Evolutionary conservation across 1,140 invertebrate species (phyloP), one percentile per base, ranked within the genome.

Genomic region (Centruroides vittatus): DNA sequence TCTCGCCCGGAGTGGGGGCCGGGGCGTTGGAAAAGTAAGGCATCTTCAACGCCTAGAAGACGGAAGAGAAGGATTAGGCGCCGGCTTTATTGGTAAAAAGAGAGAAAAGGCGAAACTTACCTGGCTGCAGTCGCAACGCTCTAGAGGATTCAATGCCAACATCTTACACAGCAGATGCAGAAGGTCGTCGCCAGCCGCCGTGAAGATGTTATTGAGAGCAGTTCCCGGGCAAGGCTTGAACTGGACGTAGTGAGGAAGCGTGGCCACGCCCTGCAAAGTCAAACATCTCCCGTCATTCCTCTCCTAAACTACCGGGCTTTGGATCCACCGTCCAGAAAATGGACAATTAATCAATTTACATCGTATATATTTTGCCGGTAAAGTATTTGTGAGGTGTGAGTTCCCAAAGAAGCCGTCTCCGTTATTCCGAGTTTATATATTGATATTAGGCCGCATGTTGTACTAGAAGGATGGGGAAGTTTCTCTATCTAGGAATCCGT

Each of bases 161-260:
- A 97, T 76, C 51, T 79, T 82, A 54, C 83, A 81, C 57, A 98
- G 76, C 47, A 99, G 73, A 65, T 86, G 81, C 6, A 99, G 72
- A n/a, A 98, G 76, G 78, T 99, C 95, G 75, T 96, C 88, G 10
- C 83, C 80, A 12, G 93, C 94, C 7, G 96, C 96, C 48, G 89
- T 94, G 70, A 99, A 99, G 67, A 99, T 95, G 67, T 93, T 84
- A 60, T 86, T 84, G 34, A 97, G 73, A 23, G 88, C 86, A 10
- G 85, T 92, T 1, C 85, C 81, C 7, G 86, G 83, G 68, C 35
- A 50, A 4, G 81, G 78, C 71, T 95, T 96, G 72, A 98, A 98
- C 68, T 88, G 82, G 49, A 99, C 86, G 73, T 86, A 99, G 76
- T 98, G 93, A 47, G 90, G 86, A 12, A 99, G 76, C 60, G 79